Evolutionary conservation across 2,797 vertebrate species (phyloP).

Genomic region (Thunnus albacares): DNA sequence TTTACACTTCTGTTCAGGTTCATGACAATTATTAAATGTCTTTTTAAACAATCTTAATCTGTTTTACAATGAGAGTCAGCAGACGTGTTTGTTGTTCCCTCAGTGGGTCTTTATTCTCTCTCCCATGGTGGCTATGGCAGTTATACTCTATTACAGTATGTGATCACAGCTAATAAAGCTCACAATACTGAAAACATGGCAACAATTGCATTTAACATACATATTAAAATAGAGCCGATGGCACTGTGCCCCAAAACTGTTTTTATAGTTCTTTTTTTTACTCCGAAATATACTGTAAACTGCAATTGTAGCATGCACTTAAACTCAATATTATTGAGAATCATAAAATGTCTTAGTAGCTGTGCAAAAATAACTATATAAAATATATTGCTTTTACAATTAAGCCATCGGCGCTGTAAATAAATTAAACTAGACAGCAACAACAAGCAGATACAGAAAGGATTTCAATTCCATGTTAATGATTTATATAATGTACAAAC

Average conservation of each 20-base stretch:
- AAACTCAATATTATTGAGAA: slow-evolving; percentile 79
- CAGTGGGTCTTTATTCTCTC: slow-evolving; percentile 82
- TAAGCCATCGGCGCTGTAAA: slow-evolving; percentile 90
- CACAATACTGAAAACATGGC: slow-evolving; percentile 88
- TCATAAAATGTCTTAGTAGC: slow-evolving; percentile 92
- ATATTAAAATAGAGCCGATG: slow-evolving; percentile 85
- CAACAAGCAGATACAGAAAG: slow-evolving; percentile 87
- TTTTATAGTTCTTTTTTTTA: slow-evolving; percentile 71
- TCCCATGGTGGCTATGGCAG: slow-evolving; percentile 83
- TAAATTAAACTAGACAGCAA: slow-evolving; percentile 97
- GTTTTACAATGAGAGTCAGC: slow-evolving; percentile 42
- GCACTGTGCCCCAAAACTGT: slow-evolving; percentile 70
- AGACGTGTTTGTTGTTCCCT: slow-evolving; percentile 59
- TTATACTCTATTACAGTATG: slow-evolving; percentile 84
- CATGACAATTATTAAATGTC: background rate
- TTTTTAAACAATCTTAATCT: background rate
- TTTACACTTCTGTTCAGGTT: slow-evolving; percentile 15
- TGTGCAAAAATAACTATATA: slow-evolving; percentile 99
- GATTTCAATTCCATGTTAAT: slow-evolving; percentile 84
- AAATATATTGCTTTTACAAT: slow-evolving; percentile 95
- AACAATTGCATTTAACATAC: slow-evolving; percentile 85
- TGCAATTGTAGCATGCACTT: slow-evolving; percentile 86
- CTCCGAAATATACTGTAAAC: slow-evolving; percentile 83
- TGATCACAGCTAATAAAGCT: slow-evolving; percentile 86
- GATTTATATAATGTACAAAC: slow-evolving; percentile 88